Evolutionary conservation across 23 tunicate species (phyloP), one percentile per base, ranked within the genome.

Genomic region (Ciona savignyi): DNA sequence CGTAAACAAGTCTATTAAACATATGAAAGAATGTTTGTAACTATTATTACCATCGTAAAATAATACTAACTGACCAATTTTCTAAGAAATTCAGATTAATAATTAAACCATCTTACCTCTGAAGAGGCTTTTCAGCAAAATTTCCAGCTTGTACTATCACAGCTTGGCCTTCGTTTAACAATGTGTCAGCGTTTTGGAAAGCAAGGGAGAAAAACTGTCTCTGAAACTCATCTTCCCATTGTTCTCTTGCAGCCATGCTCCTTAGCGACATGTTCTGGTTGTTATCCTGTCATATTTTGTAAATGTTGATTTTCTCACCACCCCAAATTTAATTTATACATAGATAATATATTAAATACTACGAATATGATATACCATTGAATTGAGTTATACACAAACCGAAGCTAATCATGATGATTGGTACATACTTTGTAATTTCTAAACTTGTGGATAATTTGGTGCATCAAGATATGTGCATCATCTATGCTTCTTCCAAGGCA

Each of bases 211-310:
- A 64, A 35, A 65, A 86, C 21, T 29, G 11, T 34, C 65, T 78
- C 30, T 83, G 85, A 61, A 86, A 86, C 1, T 4, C 68, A 25
- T 67, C 62, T 62, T 86, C 93, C 93, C 93, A 86, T 24, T 9
- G 66, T 60, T 34, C 66, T 60, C 93, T 75, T 2, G 25, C 63
- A 4, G 62, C 66, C 81, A 86, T 34, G 4, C 35, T 51, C 11
- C 24, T 20, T 42, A 56, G 20, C 20, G 61, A 49, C n/a, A n/a
- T n/a, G n/a, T n/a, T n/a, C n/a, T n/a, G n/a, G n/a, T n/a, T n/a
- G n/a, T n/a, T n/a, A n/a, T n/a, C n/a, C n/a, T n/a, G n/a, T n/a
- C n/a, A n/a, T n/a, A n/a, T n/a, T n/a, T n/a, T n/a, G n/a, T n/a
- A n/a, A n/a, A n/a, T n/a, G n/a, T n/a, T n/a, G n/a, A n/a, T n/a